Base-by-base conservation (phyloP, 2,113 vertebrate genomes). In the Leuciscus idus region DNA sequence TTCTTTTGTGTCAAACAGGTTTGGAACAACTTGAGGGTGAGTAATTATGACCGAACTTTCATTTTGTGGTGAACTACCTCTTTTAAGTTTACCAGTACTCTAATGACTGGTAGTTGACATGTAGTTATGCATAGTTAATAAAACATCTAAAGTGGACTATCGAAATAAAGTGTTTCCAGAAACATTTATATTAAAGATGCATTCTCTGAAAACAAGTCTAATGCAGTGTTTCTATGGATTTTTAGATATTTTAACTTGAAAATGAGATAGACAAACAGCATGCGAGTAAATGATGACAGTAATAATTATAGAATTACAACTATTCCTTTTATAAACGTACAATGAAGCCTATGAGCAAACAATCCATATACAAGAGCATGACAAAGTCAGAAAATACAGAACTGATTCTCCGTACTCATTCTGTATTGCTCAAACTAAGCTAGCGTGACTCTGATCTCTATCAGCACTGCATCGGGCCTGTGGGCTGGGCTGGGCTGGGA, bases 341-440 rank as follows among this genome's bases (percentile, higher is more conserved):
- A 30, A 77, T 2, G 50, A 33, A 82, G 64, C 46, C 28, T 10
- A 68, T 11, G 4, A 59, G 50, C 48, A 84, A 28, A 39, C 10
- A 61, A 39, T 83, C 12, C 50, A 57, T 33, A 57, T 33, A 73
- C 66, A 57, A 72, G 13, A 70, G 28, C 30, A 33, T 12, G 19
- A n/a, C 23, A 83, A 43, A 73, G 82, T 73, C 50, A 50, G 39
- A 43, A 84, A 57, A 84, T 83, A 23, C 48, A 43, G 19, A 68
- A 72, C 59, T 84, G 66, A 84, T 84, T 84, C 82, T 73, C 82
- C 13, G 33, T 73, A 55, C 82, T 84, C 68, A 73, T 43, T 59
- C 68, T n/a, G 68, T 43, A 84, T 72, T 30, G 50, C 82, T 84
- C 82, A 73, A 84, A 84, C 82, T 84, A 84, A 84, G 66, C 82